Conservation (phyloP, 2,113 vertebrate species). For the Montifringilla adamsi region DNA sequence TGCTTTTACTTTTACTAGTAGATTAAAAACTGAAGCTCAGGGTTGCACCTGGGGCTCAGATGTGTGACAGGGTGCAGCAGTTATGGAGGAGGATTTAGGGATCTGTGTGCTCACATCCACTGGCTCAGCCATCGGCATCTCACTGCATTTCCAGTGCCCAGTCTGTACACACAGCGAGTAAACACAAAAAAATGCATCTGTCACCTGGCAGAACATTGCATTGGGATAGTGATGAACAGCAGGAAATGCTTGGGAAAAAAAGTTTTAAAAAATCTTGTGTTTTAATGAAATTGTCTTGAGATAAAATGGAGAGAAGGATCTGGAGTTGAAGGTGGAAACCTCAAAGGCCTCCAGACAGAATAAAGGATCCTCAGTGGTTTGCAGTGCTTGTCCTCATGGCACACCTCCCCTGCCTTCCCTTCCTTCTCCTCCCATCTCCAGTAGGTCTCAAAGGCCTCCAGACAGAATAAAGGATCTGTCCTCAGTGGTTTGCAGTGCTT, state of each 20-base stretch:
- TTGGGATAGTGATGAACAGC: not conserved
- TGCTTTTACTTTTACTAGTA: not conserved
- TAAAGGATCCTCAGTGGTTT: not conserved
- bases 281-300: not conserved
- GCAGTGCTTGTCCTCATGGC: rapidly evolving
- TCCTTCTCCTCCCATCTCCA: not conserved
- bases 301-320: not conserved
- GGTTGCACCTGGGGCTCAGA: not conserved
- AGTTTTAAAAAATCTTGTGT: not conserved
- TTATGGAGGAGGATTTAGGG: not conserved
- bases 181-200: not conserved
- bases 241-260: not conserved
- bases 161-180: no score
- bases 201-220: not conserved
- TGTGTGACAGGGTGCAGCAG: not conserved
- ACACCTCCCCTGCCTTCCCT: not conserved
- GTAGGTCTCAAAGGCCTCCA: not conserved
- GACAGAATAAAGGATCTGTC: not conserved
- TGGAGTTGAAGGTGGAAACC: not conserved
- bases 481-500: not conserved
- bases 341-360: not conserved
- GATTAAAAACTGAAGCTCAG: not conserved
- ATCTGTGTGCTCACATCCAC: not conserved
- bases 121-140: not conserved
- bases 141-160: not conserved